These are phyloP conservation scores for Cheiracanthium punctorium DNA, from an alignment of 2,888 invertebrate species.

Conservation along the genomic window DNA sequence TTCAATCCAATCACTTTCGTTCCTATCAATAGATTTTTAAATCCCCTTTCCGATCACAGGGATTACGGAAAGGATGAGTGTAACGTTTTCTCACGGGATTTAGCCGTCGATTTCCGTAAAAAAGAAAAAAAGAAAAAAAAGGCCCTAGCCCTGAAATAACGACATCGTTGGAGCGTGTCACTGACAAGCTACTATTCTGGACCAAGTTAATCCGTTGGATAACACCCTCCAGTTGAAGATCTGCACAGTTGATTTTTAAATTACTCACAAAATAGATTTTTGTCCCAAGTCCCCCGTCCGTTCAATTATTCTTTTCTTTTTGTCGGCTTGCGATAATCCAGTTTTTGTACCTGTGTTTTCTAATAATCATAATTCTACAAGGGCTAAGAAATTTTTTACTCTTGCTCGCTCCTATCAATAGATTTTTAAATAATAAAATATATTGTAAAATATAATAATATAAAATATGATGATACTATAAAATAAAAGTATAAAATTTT, in stretches of 20 bases:
- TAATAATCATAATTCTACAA: too few relatives aligned
- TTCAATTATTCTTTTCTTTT: too few relatives aligned
- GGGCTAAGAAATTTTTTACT: too few relatives aligned
- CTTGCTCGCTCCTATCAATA: too few relatives aligned
- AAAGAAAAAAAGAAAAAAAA: too few relatives aligned
- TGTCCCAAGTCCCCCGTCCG: too few relatives aligned
- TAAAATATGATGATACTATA: too few relatives aligned
- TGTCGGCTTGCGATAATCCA: too few relatives aligned
- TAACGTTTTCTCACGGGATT: slow-evolving; percentile 13
- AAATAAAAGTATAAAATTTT: too few relatives aligned
- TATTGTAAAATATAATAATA: too few relatives aligned
- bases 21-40: slow-evolving; percentile 6
- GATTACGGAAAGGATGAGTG: not conserved
- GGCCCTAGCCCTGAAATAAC: not conserved
- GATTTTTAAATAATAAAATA: too few relatives aligned
- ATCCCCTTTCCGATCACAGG: not conserved
- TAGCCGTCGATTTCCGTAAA: not conserved
- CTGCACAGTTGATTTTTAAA: not conserved
- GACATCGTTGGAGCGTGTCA: not conserved
- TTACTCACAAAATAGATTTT: not conserved
- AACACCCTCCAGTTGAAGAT: not conserved
- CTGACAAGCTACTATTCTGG: not conserved
- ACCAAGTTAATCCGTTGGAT: not conserved
- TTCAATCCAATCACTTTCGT: not conserved
- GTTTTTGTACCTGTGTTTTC: too few relatives aligned